Evolutionary conservation across 2,797 vertebrate genomes (phyloP), one percentile per base, ranked within the genome.

Genomic region (Chaetophractus vellerosus): DNA sequence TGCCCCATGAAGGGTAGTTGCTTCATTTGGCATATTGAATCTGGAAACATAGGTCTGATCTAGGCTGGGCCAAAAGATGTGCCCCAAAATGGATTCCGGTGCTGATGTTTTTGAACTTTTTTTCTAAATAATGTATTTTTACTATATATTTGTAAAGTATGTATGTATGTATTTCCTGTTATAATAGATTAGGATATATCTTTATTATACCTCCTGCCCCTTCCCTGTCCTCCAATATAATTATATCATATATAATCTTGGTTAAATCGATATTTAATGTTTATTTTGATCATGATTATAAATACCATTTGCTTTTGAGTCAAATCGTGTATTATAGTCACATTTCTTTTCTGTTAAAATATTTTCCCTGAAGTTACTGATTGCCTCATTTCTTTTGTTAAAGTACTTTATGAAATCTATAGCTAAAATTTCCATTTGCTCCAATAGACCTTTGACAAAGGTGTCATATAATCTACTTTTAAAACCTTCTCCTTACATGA

Each of bases 61-160:
- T 66, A 80, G 69, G 50, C 66, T 80, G 95, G 89, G 82, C 92
- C 90, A 69, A 95, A 97, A 95, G 76, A 7, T 28, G 48, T 26
- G 36, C 96, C 69, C 69, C 90, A 95, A 95, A 95, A 93, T 96
- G 76, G 82, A 93, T 96, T 95, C 87, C 86, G 94, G 95, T 97
- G 96, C 96, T 96, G 95, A 97, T 97, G 48, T 36, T 96, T 90
- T 96, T 96, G 97, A 94, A 96, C 97, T 97, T 96, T 96, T 86
- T 61, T 91, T 19, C 45, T 48, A 76, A 88, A 75, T 63, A 55
- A 24, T 45, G 16, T 38, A 5, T 71, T 71, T 71, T 9, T 87
- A 41, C 72, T 63, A 45, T 81, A 15, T 91, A 41, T 36, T 61
- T 89, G 31, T 66, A 68, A 55, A 19, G 31, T 48, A 55, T 75